Evolutionary conservation across 2,888 invertebrate species (phyloP), one percentile per base, ranked within the genome.

Genomic region (Tachina fera): DNA sequence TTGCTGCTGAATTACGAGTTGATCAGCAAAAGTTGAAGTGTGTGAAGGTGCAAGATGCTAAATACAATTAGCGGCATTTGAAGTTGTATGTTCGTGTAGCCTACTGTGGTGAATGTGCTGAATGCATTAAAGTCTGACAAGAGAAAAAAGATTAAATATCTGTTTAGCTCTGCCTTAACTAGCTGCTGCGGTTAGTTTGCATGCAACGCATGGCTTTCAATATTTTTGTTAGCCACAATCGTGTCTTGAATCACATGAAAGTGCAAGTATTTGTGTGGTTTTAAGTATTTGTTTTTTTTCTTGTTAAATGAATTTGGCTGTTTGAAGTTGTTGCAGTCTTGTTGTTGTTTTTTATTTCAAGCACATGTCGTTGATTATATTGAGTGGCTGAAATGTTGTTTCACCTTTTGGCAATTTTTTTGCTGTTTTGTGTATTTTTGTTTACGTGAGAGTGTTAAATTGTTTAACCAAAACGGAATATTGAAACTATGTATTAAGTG

Each of bases 341-440:
- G 19, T 71, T 65, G 41, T 43, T 51, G 49, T 19, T 61, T 70
- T 5, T 63, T 41, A 56, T 70, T 61, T 60, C 78, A 53, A 75
- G 65, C 82, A 79, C 79, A 86, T 76, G 86, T 80, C 61, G 67
- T 60, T 80, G 67, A 76, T 86, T 76, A 86, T 72, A 86, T 72
- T 76, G 72, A 76, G 61, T 83, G 61, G 72, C 72, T 67, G 39
- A 45, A 72, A 53, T 68, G 43, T 45, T 86, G 71, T 83, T 86
- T 86, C 83, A 86, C 83, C 86, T 85, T 84, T 83, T 60, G 41
- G 70, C 16, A 58, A 51, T 49, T 47, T 58, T 39, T 71, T 63
- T 71, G 9, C 3, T 1, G 11, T 16, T 11, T 43, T n/a, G n/a
- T n/a, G n/a, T n/a, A n/a, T n/a, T n/a, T 43, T 67, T 53, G n/a